Conservation (phyloP, 2,113 vertebrate species). For the Rallus limicola region DNA sequence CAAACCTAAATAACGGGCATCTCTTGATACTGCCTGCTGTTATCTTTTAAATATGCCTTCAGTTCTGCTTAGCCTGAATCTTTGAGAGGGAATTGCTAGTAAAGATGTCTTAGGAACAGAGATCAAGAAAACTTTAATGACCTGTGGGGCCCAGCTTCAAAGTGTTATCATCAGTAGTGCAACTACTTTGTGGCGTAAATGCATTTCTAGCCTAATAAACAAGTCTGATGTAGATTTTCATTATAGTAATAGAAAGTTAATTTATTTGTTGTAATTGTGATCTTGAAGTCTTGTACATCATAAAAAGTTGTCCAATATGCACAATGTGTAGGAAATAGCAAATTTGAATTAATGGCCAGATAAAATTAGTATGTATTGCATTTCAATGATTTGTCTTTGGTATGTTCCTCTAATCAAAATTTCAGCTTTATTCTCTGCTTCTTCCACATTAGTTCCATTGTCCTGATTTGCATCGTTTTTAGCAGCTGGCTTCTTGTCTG, state of each 20-base stretch:
- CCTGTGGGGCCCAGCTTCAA: neutral
- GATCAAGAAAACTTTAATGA: constrained; percentile 8
- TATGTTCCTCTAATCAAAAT: constrained; percentile 66
- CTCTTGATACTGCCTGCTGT: neutral
- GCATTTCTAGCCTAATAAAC: constrained; percentile 14
- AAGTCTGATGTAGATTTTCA: neutral
- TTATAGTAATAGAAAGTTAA: neutral
- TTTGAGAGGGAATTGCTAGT: neutral
- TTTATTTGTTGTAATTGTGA: neutral
- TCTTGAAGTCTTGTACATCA: constrained; percentile 5
- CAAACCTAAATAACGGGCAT: neutral
- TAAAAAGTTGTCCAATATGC: neutral
- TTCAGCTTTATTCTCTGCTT: constrained; percentile 53
- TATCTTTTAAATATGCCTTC: neutral
- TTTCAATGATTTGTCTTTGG: constrained; percentile 44
- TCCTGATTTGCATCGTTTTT: constrained; percentile 70
- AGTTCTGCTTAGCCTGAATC: neutral
- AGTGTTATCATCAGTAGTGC: neutral
- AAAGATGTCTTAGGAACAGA: neutral
- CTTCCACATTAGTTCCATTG: constrained; percentile 55
- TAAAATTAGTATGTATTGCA: constrained; percentile 71
- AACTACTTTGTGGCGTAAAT: constrained; percentile 8
- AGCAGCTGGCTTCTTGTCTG: constrained; percentile 75
- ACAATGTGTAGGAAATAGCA: neutral
- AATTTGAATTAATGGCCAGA: constrained; percentile 56